A percentile compares a stretch with the other conserved stretches of the same genome.
Evolutionary conservation across 2,113 vertebrate genomes (phyloP).

Genomic region (Notothenia rossii): DNA sequence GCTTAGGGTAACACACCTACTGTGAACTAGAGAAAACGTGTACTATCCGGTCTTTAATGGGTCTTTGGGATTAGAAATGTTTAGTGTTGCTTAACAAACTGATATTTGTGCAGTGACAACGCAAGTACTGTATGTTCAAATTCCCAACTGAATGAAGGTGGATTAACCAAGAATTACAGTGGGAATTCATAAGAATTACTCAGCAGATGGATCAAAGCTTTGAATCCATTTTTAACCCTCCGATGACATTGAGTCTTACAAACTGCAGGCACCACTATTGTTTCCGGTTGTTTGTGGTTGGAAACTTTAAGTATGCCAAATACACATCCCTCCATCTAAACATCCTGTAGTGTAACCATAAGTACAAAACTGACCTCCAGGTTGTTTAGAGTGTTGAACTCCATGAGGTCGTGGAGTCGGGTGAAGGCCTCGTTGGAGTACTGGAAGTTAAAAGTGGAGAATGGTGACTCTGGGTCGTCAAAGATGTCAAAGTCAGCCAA

Average conservation of each 20-base stretch:
- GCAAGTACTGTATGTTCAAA: constrained; percentile 21
- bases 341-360: background rate
- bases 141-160: background rate
- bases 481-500: constrained; percentile 98
- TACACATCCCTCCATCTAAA: background rate
- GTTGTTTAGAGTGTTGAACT: constrained; percentile 98
- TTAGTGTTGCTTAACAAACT: constrained; percentile 59
- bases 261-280: background rate
- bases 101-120: constrained; percentile 14
- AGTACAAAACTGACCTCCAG: constrained; percentile 86
- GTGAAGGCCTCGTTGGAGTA: constrained; percentile 93
- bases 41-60: background rate
- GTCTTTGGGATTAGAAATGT: constrained; percentile 5
- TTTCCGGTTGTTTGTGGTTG: background rate
- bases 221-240: constrained; percentile 9
- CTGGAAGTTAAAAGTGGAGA: constrained; percentile 98
- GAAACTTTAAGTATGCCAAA: background rate
- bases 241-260: background rate
- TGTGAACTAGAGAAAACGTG: constrained; percentile 28
- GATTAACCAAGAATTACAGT: background rate
- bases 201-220: background rate
- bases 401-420: constrained; percentile 95
- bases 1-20: constrained; percentile 37
- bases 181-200: background rate
- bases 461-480: constrained; percentile 92